A percentile compares a stretch with the other conserved stretches of the same genome.
Evolutionary conservation across 2,797 vertebrate species (phyloP).

Genomic region (Telmatherina bonti): DNA sequence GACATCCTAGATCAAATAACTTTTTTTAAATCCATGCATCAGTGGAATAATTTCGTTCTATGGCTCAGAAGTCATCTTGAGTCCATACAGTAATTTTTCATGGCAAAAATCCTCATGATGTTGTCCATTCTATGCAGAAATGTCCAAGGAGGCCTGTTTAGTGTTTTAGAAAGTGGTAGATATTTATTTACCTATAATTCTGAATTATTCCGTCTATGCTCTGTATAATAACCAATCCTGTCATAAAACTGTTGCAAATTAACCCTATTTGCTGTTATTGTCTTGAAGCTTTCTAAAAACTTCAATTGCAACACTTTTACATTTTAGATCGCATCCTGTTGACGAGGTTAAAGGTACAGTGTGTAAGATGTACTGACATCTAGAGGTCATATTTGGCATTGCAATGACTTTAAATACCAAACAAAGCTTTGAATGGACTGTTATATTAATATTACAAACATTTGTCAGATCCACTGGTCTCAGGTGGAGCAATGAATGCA

Average conservation of each 20-base stretch:
- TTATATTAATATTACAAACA: too few relatives aligned
- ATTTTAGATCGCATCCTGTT: background rate
- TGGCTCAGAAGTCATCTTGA: background rate
- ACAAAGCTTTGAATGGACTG: background rate
- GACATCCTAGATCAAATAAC: background rate
- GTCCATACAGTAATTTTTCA: background rate
- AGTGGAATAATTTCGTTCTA: background rate
- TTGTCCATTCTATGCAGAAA: background rate
- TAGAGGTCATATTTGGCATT: background rate
- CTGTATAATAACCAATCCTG: background rate
- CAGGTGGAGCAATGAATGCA: background rate
- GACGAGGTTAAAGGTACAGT: background rate
- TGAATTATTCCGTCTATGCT: background rate
- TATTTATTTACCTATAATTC: background rate
- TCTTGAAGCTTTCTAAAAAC: background rate
- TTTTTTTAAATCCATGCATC: too few relatives aligned
- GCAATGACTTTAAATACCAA: background rate
- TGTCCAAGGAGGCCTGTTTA: background rate
- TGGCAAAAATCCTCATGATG: background rate
- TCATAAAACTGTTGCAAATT: background rate
- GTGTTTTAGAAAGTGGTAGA: background rate
- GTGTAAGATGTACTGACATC: background rate
- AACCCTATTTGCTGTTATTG: background rate
- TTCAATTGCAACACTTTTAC: background rate
- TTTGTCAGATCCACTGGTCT: background rate